These are phyloP conservation scores for Ostrea denselamellosa DNA, from an alignment of 1,140 invertebrate species.

Conservation along the genomic window DNA sequence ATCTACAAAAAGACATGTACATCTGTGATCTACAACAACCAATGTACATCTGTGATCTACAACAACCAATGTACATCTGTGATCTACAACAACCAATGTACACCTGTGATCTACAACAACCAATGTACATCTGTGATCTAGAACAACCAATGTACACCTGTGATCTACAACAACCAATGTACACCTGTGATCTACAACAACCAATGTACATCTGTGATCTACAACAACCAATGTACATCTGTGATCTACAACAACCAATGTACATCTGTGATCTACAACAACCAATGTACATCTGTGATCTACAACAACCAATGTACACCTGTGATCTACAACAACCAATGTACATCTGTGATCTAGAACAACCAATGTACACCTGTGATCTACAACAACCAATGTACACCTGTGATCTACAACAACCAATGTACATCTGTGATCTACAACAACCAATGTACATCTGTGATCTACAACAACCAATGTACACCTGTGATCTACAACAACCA, in stretches of 20 bases:
- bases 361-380: constrained; percentile 12
- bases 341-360: not conserved
- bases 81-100: no score
- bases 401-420: not conserved
- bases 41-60: not conserved
- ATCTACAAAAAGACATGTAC: not conserved
- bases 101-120: not conserved
- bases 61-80: no score
- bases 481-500: not conserved
- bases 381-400: no score
- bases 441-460: constrained; percentile 25
- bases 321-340: not conserved
- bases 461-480: no score
- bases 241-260: no score
- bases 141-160: no score
- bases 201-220: constrained; percentile 12
- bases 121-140: constrained; percentile 1
- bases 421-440: not conserved
- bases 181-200: not conserved
- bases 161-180: no score
- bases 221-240: no score
- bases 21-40: not conserved
- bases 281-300: constrained; percentile 12
- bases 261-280: not conserved
- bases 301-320: no score